Evolutionary conservation across 2,113 vertebrate genomes (phyloP).

Genomic region (Marcusenius ussheri): DNA sequence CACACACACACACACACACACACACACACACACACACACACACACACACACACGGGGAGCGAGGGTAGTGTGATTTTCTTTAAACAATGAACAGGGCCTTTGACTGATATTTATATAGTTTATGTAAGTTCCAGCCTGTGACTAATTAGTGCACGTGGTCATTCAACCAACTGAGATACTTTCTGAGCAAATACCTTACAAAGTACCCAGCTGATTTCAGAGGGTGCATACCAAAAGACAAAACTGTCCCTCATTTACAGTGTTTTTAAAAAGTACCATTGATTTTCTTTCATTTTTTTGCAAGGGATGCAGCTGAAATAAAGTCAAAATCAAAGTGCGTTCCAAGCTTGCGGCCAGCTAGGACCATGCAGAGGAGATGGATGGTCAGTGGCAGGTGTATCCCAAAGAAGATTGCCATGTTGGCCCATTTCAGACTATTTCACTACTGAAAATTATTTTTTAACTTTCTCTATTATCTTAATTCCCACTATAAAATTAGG

Average conservation of each 20-base stretch:
- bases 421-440: not conserved
- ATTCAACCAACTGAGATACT: not conserved
- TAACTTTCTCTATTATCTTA: not conserved
- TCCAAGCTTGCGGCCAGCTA: not conserved
- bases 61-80: not conserved
- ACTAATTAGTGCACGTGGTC: not conserved
- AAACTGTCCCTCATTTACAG: not conserved
- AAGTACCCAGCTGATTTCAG: not conserved
- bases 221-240: not conserved
- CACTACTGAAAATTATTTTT: not conserved
- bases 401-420: not conserved
- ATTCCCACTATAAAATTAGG: not conserved
- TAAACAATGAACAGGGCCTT: slow-evolving; percentile 1
- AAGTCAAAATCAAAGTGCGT: not conserved
- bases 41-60: not conserved
- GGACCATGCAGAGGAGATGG: not conserved
- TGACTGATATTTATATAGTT: not conserved
- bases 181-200: not conserved
- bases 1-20: too few species aligned
- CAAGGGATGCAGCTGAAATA: not conserved
- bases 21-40: not conserved
- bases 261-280: not conserved
- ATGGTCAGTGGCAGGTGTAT: not conserved
- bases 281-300: not conserved
- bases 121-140: not conserved